Base-by-base conservation (phyloP, 2,888 invertebrate genomes). In the Acleris laterana region DNA sequence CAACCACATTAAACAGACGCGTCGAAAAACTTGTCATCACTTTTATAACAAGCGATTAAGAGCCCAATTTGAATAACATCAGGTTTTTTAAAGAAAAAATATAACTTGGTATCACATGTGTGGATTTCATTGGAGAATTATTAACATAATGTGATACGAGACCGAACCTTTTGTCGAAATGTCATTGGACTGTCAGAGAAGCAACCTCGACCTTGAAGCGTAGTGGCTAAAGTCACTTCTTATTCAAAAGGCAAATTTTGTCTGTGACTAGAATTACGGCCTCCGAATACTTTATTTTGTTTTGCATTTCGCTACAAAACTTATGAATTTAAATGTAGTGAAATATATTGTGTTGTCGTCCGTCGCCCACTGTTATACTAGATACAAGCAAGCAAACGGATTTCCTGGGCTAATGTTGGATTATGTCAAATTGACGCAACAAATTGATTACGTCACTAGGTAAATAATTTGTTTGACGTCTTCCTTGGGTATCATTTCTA, bases 61-160 rank as follows among this genome's bases (percentile, higher is more conserved):
- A 13, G 16, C 56, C 9, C 42, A 11, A 49, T 32, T 56, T 9
- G 19, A 49, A 17, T 9, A 7, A n/a, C 13, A 5, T 28, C 19
- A 20, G 32, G n/a, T 6, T 51, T 50, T 46, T 16, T 9, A 22
- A 32, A 7, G 28, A 20, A 17, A 66, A 51, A 61, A n/a, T n/a
- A 13, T 56, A 62, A 49, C 0, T 42, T 46, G 22, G 65, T 51
- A 42, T 59, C 38, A 28, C 55, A 28, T 50, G 65, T 46, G 61
- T 50, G 56, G 65, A 66, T 66, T 66, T 57, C 65, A 51, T 66
- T 56, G 46, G 38, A 6, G 32, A 55, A 66, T 66, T 66, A 66
- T 66, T 66, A 61, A 38, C 65, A 66, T 62, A 66, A 51, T 56
- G 32, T 51, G 65, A 66, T 65, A 51, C 60, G 46, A 61, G 52